Evolutionary conservation across 2,113 vertebrate genomes (phyloP), one percentile per base, ranked within the genome.

Genomic region (Progne subis): DNA sequence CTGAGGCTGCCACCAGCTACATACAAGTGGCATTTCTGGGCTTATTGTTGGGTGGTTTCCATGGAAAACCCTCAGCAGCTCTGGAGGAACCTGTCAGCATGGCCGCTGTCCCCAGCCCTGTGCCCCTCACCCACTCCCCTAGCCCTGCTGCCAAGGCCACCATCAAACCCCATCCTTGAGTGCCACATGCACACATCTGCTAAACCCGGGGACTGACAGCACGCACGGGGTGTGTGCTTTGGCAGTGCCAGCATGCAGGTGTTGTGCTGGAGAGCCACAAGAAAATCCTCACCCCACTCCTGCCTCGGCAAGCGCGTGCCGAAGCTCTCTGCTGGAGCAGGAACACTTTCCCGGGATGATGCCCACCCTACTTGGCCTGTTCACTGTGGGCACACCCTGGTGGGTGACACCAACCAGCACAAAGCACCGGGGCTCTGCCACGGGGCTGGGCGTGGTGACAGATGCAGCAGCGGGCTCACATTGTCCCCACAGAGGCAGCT

Each of bases 191-290:
- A 4, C n/a, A 12, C 8, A 4, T 5, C 70, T 32, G 34, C 44
- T 15, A 9, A 34, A 43, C 2, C 21, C 49, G 14, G 55, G 39
- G n/a, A 20, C 41, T 34, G 16, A 6, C 23, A 49, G 12, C 53
- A 4, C 1, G 0, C 17, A 0, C 2, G 28, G 49, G 32, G 1
- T 4, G n/a, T 2, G 3, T 17, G 26, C 31, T 68, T 3, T 18
- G 5, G 1, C 2, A 4, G 4, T 4, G 29, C 56, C 26, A 18
- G 18, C 1, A 0, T 0, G 6, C 49, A 32, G 10, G 5, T 24
- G 10, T 1, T 11, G n/a, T 9, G 20, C 16, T 50, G 49, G 9
- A 39, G 34, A 34, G n/a, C 29, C 32, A 7, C 15, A 6, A 5
- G 10, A 19, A 49, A 63, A 34, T 41, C 67, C 44, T 39, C 63